phyloP scores from a whole-genome alignment of 2,797 vertebrate genomes.

The Adelosebastes latens region DNA sequence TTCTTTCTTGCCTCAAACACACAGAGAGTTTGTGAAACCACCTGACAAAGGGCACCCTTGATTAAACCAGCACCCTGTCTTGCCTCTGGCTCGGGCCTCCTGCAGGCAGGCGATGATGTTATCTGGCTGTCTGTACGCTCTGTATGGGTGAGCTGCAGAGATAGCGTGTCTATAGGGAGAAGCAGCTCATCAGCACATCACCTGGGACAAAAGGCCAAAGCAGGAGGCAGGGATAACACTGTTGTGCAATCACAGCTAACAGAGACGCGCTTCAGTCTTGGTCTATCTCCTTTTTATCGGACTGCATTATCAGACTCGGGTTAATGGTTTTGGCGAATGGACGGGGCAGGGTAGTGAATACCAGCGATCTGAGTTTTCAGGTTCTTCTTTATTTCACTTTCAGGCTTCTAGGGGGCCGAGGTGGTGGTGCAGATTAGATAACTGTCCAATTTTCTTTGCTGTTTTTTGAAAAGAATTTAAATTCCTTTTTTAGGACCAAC shows the following conservation, averaged over 20 bases:
- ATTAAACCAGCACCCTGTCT: slow-evolving; percentile 16
- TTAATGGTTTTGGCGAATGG: slow-evolving; percentile 54
- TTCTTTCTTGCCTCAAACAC: background rate
- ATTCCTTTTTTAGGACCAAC: background rate
- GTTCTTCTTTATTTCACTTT: slow-evolving; percentile 28
- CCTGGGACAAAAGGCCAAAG: slow-evolving; percentile 58
- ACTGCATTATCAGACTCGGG: slow-evolving; percentile 39
- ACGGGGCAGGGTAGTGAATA: slow-evolving; percentile 30
- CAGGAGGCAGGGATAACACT: slow-evolving; percentile 41
- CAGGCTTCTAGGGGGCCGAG: slow-evolving; percentile 11
- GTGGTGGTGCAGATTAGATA: background rate
- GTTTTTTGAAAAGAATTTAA: background rate
- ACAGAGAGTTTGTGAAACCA: background rate
- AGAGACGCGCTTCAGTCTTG: slow-evolving; percentile 31
- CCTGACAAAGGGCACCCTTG: background rate
- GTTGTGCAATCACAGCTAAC: slow-evolving; percentile 59
- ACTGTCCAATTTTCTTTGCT: background rate
- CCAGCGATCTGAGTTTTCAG: slow-evolving; percentile 26
- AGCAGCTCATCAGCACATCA: slow-evolving; percentile 55
- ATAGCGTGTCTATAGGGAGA: slow-evolving; percentile 41
- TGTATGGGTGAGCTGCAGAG: slow-evolving; percentile 15
- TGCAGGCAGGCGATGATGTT: slow-evolving; percentile 43
- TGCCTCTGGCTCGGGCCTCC: slow-evolving; percentile 6
- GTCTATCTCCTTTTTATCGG: slow-evolving; percentile 46
- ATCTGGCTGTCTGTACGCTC: slow-evolving; percentile 39